phyloP scores from a whole-genome alignment of 1,140 invertebrate species.

The Drosophila parvula region DNA sequence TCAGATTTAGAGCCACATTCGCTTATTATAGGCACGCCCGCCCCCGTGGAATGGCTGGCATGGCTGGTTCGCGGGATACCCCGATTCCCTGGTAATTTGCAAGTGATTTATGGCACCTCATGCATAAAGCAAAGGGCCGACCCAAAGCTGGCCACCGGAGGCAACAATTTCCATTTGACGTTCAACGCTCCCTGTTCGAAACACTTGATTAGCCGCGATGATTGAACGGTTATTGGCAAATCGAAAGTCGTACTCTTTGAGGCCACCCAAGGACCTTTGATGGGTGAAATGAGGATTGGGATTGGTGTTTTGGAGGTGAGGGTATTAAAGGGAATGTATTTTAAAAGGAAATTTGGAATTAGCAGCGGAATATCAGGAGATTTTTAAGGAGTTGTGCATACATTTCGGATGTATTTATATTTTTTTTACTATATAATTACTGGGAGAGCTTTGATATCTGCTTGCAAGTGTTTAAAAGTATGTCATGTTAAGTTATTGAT shows the following conservation, averaged over 20 bases:
- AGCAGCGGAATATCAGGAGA: no score
- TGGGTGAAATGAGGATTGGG: conserved; percentile 7
- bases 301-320: background rate
- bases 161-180: conserved; percentile 56
- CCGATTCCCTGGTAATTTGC: conserved; percentile 66
- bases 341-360: background rate
- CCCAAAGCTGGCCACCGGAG: conserved; percentile 11
- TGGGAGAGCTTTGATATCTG: no score
- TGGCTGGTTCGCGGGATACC: conserved; percentile 23
- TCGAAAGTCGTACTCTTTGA: conserved; percentile 36
- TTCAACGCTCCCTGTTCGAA: conserved; percentile 32
- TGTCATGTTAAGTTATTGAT: no score
- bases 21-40: conserved; percentile 51
- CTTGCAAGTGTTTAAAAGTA: no score
- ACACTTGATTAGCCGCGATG: conserved; percentile 74
- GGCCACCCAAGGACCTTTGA: background rate
- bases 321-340: background rate
- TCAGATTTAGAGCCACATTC: conserved; percentile 12
- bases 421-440: no score
- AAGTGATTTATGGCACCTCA: conserved; percentile 76
- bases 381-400: no score
- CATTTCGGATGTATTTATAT: no score
- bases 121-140: conserved; percentile 23
- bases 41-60: conserved; percentile 39
- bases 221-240: conserved; percentile 70